Conservation (phyloP, 2,113 vertebrate genomes). For the Anhinga rufa region DNA sequence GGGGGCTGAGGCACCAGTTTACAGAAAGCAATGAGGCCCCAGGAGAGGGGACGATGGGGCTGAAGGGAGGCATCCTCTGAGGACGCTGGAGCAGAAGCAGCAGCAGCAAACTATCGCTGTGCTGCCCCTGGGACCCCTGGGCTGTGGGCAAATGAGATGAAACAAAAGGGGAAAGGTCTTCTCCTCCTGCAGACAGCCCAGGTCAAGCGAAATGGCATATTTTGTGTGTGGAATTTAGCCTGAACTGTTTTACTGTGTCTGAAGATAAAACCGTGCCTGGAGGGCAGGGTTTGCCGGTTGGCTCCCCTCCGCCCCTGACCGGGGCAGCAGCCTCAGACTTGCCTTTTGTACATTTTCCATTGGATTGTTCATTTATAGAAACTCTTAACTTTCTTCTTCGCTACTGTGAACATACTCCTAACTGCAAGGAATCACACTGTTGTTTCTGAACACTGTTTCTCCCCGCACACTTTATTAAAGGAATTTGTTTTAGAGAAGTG, state of each 20-base stretch:
- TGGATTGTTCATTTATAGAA: background rate
- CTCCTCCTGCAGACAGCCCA: background rate
- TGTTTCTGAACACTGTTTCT: background rate
- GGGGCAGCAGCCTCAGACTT: background rate
- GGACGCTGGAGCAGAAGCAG: background rate
- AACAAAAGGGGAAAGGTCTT: background rate
- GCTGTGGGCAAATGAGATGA: background rate
- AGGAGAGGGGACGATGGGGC: rapidly evolving
- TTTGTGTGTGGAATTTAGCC: background rate
- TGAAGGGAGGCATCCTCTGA: background rate
- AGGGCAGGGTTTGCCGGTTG: background rate
- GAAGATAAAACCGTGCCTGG: background rate
- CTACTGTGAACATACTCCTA: background rate
- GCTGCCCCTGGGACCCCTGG: background rate
- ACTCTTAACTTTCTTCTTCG: background rate
- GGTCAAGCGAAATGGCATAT: background rate
- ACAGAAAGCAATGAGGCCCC: background rate
- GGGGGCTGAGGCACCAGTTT: background rate
- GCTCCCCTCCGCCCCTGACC: background rate
- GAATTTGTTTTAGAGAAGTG: background rate
- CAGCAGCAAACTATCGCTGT: background rate
- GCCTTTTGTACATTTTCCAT: background rate
- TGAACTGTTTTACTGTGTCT: background rate
- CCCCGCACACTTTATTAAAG: background rate
- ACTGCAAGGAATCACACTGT: background rate